Conservation (phyloP, 1,140 invertebrate species). For the Penaeus japonicus region DNA sequence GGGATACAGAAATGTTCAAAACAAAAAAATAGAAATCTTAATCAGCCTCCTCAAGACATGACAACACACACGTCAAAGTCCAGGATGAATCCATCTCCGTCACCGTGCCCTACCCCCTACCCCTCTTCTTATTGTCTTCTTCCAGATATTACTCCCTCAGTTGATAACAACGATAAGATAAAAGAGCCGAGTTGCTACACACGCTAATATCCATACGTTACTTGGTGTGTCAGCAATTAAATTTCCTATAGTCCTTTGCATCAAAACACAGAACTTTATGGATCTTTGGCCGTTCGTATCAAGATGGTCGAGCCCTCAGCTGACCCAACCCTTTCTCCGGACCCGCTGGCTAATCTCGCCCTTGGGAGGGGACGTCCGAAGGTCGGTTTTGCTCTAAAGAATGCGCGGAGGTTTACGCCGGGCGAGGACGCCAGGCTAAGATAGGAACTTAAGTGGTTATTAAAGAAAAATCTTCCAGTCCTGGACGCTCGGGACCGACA, state of each 20-base stretch:
- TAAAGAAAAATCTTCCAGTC: slow-evolving; percentile 51
- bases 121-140: background rate
- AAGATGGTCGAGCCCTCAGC: slow-evolving; percentile 17
- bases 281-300: slow-evolving; percentile 50
- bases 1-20: no score
- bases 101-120: background rate
- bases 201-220: slow-evolving; percentile 51
- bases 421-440: background rate
- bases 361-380: background rate
- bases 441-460: slow-evolving; percentile 55
- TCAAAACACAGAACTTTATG: slow-evolving; percentile 56
- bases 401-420: slow-evolving; percentile 34
- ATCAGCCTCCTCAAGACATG: background rate
- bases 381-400: slow-evolving; percentile 13
- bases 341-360: background rate
- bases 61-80: no score
- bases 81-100: background rate
- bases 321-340: background rate
- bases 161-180: background rate
- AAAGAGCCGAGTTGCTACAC: background rate
- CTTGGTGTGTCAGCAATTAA: slow-evolving; percentile 51
- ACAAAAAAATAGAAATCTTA: no score
- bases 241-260: slow-evolving; percentile 53
- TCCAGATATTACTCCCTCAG: background rate
- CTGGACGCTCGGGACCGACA: slow-evolving; percentile 27